Evolutionary conservation across 92 coral and sea anemone genomes (phyloP).

Genomic region (Heliopora coerulea): DNA sequence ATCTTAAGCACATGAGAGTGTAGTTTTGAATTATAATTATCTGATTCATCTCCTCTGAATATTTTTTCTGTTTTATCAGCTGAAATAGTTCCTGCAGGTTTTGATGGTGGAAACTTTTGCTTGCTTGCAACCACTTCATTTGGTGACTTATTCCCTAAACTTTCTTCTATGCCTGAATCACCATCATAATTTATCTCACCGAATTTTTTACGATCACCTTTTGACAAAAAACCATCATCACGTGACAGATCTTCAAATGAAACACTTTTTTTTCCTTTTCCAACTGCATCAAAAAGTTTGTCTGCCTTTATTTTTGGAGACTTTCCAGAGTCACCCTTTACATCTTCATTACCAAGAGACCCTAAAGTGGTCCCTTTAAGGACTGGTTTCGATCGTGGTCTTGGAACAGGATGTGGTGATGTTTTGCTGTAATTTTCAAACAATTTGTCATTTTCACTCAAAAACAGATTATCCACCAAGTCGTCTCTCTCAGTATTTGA

Average conservation of each 20-base stretch:
- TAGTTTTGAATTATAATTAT: too few species aligned
- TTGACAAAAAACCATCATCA: neutral
- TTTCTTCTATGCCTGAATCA: neutral
- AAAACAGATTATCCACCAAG: conserved; percentile 2
- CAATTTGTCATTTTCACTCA: neutral
- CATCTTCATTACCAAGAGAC: neutral
- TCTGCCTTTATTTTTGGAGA: neutral
- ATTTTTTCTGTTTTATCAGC: neutral
- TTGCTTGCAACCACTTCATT: neutral
- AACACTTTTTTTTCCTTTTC: conserved; percentile 20
- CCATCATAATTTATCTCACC: neutral
- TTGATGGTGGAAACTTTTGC: conserved; percentile 9
- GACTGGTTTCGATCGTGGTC: conserved; percentile 18
- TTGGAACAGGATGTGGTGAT: conserved; percentile 34
- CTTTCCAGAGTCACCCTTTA: neutral
- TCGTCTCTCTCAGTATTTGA: neutral
- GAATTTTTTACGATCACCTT: neutral
- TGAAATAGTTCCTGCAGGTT: neutral
- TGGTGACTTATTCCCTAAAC: neutral
- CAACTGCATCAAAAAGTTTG: conserved; percentile 29
- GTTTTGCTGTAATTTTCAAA: neutral
- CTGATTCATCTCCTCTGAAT: too few species aligned
- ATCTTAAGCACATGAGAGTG: too few species aligned
- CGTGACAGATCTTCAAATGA: conserved; percentile 11
- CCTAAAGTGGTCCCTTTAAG: neutral